A percentile compares a stretch with the other conserved stretches of the same genome.
Evolutionary conservation across 30 jellyfish, hydroid and myxozoan species (phyloP).

Genomic region (Morbakka virulenta): DNA sequence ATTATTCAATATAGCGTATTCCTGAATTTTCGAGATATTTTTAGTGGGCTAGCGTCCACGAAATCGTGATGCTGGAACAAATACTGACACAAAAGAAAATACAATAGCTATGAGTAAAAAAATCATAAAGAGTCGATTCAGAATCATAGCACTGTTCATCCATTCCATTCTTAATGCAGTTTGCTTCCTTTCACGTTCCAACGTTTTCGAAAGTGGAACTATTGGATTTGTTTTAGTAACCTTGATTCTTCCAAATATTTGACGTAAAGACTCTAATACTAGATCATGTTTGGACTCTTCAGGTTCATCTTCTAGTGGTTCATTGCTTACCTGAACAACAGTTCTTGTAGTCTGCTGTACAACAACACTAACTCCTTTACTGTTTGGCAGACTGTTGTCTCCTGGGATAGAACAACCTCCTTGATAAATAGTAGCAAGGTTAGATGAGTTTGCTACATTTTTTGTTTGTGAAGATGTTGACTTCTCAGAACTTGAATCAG

Average conservation of each 20-base stretch:
- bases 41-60: too few species aligned
- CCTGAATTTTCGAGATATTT: too few species aligned
- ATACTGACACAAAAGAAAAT: slow-evolving; percentile 65
- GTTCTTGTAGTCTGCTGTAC: too few species aligned
- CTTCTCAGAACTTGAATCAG: too few species aligned
- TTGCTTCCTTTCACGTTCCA: slow-evolving; percentile 58
- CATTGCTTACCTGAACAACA: not conserved
- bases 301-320: not conserved
- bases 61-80: slow-evolving; percentile 62
- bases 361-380: too few species aligned
- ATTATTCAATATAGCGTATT: too few species aligned
- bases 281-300: too few species aligned
- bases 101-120: slow-evolving; percentile 39
- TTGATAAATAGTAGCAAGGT: too few species aligned
- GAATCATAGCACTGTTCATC: slow-evolving; percentile 80
- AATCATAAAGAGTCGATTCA: slow-evolving; percentile 64
- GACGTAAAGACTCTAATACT: not conserved
- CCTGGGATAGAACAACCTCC: too few species aligned
- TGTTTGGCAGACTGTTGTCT: too few species aligned
- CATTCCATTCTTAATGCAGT: slow-evolving; percentile 63
- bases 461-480: too few species aligned
- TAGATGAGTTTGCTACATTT: too few species aligned
- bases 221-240: slow-evolving; percentile 54
- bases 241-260: not conserved
- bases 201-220: slow-evolving; percentile 65